Evolutionary conservation across 2,888 invertebrate species (phyloP).

Genomic region (Pachydiplax longipennis): DNA sequence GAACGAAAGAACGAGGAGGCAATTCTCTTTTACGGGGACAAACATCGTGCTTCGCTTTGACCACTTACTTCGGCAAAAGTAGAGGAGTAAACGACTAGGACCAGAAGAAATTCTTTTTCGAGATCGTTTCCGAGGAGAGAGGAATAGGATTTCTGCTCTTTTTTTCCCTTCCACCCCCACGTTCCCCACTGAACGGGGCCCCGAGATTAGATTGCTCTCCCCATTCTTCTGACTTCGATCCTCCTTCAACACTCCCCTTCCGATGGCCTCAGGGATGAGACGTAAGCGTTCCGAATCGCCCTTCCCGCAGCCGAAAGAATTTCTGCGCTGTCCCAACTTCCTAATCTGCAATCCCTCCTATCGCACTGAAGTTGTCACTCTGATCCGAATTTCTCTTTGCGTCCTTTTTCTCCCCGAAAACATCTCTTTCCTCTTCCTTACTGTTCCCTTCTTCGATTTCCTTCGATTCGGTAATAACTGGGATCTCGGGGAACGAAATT

Average conservation of each 20-base stretch:
- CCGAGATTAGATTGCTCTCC: constrained; percentile 16
- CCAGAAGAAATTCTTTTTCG: not conserved
- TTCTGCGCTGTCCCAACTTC: not conserved
- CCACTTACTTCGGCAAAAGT: too few species aligned
- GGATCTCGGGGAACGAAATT: too few species aligned
- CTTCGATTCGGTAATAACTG: not conserved
- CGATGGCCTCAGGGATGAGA: not conserved
- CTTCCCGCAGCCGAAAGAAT: not conserved
- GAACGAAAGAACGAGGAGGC: too few species aligned
- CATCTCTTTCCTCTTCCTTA: not conserved
- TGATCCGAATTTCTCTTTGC: not conserved
- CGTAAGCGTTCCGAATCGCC: constrained; percentile 21
- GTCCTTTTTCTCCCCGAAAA: not conserved
- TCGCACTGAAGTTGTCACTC: not conserved
- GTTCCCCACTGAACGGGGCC: not conserved
- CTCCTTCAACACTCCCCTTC: not conserved
- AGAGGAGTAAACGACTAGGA: not conserved
- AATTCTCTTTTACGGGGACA: too few species aligned
- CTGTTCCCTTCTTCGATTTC: not conserved
- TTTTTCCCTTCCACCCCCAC: constrained; percentile 22
- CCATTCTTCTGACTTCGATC: not conserved
- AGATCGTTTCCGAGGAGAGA: not conserved
- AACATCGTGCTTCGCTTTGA: too few species aligned
- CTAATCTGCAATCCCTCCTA: not conserved
- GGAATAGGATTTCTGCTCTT: not conserved